Conservation (phyloP, 2,797 vertebrate genomes). For the Acanthis flammea region DNA sequence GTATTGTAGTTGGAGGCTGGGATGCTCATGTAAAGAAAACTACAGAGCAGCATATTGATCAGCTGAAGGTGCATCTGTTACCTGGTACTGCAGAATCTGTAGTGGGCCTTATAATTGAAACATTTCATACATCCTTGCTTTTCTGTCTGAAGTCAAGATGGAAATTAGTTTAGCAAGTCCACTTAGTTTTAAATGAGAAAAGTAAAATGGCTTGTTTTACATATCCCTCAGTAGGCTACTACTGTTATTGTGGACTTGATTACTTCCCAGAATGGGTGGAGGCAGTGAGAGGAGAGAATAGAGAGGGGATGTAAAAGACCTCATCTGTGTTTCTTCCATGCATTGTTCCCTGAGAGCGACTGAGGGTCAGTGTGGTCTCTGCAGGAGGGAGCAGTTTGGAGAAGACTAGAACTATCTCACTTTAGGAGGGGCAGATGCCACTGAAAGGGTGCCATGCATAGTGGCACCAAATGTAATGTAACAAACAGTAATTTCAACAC, state of each 20-base stretch:
- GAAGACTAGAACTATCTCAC: neutral
- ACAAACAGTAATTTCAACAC: neutral
- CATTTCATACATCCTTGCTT: neutral
- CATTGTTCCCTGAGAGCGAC: neutral
- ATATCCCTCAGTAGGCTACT: neutral
- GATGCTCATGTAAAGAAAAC: neutral
- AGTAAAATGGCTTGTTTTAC: neutral
- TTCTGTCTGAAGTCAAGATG: neutral
- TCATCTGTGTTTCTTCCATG: neutral
- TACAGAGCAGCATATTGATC: neutral
- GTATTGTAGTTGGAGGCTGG: neutral
- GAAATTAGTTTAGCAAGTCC: neutral
- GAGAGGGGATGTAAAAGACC: neutral
- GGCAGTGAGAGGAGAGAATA: neutral
- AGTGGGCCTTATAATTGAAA: neutral
- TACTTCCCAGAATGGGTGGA: neutral
- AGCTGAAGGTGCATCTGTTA: neutral
- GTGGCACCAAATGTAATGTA: neutral
- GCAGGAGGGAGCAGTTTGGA: neutral
- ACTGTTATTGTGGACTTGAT: neutral
- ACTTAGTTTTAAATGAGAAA: slow-evolving; percentile 7
- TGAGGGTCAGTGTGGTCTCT: neutral
- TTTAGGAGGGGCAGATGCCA: neutral
- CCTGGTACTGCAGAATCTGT: neutral
- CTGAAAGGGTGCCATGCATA: neutral